Base-by-base conservation (phyloP, 1,140 invertebrate genomes). In the Zaprionus lachaisei region DNA sequence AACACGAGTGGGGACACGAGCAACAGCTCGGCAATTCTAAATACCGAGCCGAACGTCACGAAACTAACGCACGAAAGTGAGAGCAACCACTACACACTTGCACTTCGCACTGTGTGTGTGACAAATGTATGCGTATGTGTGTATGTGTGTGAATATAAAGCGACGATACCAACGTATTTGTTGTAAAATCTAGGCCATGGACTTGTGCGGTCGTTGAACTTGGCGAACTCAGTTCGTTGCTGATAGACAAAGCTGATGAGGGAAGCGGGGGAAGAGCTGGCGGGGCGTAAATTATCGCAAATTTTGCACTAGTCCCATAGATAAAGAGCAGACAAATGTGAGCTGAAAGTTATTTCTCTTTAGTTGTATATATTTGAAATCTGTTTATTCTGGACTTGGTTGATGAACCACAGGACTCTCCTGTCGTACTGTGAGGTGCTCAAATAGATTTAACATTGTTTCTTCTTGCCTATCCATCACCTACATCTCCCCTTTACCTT, bases 151-250 rank as follows among this genome's bases (percentile, higher is more conserved):
- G 17, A 5, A 24, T 51, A 51, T 51, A 22, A 22, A 20, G 72
- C 64, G 20, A 55, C 63, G 34, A 73, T 68, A 63, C 54, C 62
- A 55, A 60, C 72, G 72, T 65, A 69, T 62, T 72, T 84, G 70
- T 70, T 82, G 87, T 81, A 81, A 91, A 91, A 91, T 91, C 80
- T 91, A 91, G 87, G 87, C 87, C 87, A 91, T 85, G 87, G 87
- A 91, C 82, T 86, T 75, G 77, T 75, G 80, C 87, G 87, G 87
- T 87, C 87, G 78, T 91, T 91, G 87, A 91, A 90, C 86, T 91
- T 91, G 85, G 81, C 84, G 69, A 84, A 84, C 65, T 78, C 54
- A 31, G 34, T 61, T 64, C 28, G 56, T 61, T 55, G 62, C 71
- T 57, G 54, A 24, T 64, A 54, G 60, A 51, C 24, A 51, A 60